Base-by-base conservation (phyloP, 2,113 vertebrate genomes). In the Atrichornis clamosus region DNA sequence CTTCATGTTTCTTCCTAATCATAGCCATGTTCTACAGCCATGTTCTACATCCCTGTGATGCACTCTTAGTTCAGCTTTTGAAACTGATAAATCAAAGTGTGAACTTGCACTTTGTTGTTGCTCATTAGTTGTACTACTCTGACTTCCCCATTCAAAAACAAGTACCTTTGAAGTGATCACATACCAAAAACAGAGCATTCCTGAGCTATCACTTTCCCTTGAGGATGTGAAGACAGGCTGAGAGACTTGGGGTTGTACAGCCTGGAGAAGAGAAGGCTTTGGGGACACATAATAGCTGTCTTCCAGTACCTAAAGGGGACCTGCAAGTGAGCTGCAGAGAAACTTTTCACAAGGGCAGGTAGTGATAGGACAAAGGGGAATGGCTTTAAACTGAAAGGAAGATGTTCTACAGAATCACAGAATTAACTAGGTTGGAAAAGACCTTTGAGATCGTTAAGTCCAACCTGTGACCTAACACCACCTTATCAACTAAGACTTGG, bases 41-140 rank as follows among this genome's bases (percentile, higher is more conserved):
- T 46, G 11, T 75, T 60, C 50, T 72, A 30, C 27, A 67, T 17
- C 44, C 11, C 33, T 30, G 11, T 77, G 39, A 77, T 2, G 1
- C 13, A 35, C 11, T 44, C 47, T 46, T 23, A 52, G 50, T 82
- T 79, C 41, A 42, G 5, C 46, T 89, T 93, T 47, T 35, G n/a
- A 55, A 95, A 62, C 37, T 46, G 15, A 10, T 32, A 18, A 72
- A 80, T 52, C 95, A 60, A 97, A 98, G 98, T 96, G 97, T 97
- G 89, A 98, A 94, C 60, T 96, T 98, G 59, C 97, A 98, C 58
- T 97, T 97, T 6, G 92, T 97, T 50, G 97, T 96, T 52, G 96
- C 97, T 91, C 97, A 97, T 70, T 97, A 98, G 90, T 97, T 98
- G 55, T 97, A 97, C 23, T 98, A 96, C 53, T 98, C 76, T 98